Conservation (phyloP, 1,140 invertebrate genomes). For the Apis dorsata region DNA sequence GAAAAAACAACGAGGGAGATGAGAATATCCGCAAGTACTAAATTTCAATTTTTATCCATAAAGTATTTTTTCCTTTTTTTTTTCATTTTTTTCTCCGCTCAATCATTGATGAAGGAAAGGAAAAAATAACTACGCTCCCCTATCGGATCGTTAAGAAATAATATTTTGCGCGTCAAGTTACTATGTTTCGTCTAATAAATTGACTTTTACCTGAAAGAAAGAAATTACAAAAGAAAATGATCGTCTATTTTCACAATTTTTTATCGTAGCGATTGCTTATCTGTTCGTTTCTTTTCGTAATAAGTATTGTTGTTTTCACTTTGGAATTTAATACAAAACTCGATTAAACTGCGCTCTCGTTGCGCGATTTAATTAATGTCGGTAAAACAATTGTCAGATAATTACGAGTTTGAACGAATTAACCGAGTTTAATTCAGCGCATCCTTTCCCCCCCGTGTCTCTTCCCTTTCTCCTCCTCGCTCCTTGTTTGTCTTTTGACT, state of each 20-base stretch:
- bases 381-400: conserved; percentile 21
- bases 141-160: not conserved
- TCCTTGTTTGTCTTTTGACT: not conserved
- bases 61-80: not conserved
- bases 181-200: not conserved
- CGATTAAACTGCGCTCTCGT: conserved; percentile 4
- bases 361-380: conserved; percentile 21
- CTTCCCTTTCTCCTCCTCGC: not conserved
- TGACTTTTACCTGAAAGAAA: not conserved
- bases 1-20: conserved; percentile 18
- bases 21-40: not conserved
- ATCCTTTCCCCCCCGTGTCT: too few species aligned
- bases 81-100: not conserved
- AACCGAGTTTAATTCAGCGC: conserved; percentile 1
- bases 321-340: conserved; percentile 17
- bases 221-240: not conserved
- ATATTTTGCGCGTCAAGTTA: not conserved
- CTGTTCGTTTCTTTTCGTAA: not conserved
- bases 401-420: conserved; percentile 12
- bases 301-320: not conserved
- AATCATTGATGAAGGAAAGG: not conserved
- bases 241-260: not conserved
- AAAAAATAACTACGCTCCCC: not conserved
- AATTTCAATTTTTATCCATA: conserved; percentile 19
- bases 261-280: too few species aligned